Percentiles rank a stretch among this genome's conserved stretches.
These are phyloP conservation scores for Pasiphila rectangulata DNA, from an alignment of 2,888 invertebrate species.

Conservation along the genomic window DNA sequence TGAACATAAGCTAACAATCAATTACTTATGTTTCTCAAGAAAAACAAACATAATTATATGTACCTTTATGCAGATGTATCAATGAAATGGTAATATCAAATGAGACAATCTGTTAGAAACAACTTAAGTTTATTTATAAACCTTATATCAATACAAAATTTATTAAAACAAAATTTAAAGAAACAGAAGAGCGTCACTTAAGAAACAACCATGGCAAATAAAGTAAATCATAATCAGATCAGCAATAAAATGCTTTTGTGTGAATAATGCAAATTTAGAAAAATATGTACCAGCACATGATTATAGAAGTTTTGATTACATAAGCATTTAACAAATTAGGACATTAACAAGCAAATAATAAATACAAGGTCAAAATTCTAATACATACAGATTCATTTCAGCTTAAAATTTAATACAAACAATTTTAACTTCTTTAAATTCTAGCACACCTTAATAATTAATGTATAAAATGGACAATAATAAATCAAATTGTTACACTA, in stretches of 20 bases:
- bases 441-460: no score
- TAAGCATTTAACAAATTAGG: neutral
- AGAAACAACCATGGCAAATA: neutral
- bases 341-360: conserved; percentile 11
- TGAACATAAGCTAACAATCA: neutral
- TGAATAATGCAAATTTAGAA: neutral
- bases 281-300: conserved; percentile 17
- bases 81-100: conserved; percentile 1
- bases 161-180: conserved; percentile 6
- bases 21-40: neutral
- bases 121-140: conserved; percentile 20
- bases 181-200: conserved; percentile 1
- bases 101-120: conserved; percentile 10
- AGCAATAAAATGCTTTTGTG: neutral
- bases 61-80: conserved; percentile 8
- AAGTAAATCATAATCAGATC: conserved; percentile 4
- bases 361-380: neutral
- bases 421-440: no score
- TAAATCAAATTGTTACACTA: neutral
- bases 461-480: no score
- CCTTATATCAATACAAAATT: conserved; percentile 3
- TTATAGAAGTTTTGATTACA: conserved; percentile 7
- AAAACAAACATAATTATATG: neutral
- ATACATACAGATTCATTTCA: neutral
- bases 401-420: no score